A percentile compares a stretch with the other conserved stretches of the same genome.
Evolutionary conservation across 1,140 invertebrate genomes (phyloP).

Genomic region (Odontomachus brunneus): DNA sequence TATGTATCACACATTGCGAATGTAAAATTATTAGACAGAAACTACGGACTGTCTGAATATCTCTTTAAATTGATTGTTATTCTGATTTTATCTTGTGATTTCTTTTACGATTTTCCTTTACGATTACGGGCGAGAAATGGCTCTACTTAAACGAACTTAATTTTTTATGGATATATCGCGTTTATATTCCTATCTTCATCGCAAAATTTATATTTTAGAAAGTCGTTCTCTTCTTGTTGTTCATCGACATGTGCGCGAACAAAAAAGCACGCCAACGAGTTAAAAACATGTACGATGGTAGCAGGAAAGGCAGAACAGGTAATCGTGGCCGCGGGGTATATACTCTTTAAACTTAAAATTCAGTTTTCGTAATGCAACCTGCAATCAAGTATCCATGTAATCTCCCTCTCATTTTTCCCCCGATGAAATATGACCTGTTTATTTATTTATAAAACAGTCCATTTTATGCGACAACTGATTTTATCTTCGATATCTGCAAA

Average conservation of each 20-base stretch:
- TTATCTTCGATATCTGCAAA: neutral
- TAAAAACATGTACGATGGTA: conserved; percentile 56
- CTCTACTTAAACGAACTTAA: conserved; percentile 19
- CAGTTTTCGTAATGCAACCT: conserved; percentile 53
- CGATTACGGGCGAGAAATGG: neutral
- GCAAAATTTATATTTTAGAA: conserved; percentile 36
- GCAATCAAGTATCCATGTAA: conserved; percentile 56
- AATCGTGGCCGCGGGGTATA: conserved; percentile 48
- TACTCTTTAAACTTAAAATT: conserved; percentile 61
- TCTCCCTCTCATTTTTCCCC: conserved; percentile 18
- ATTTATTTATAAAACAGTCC: conserved; percentile 25
- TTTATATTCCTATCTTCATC: conserved; percentile 25
- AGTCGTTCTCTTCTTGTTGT: conserved; percentile 52
- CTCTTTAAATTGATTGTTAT: neutral
- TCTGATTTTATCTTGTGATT: neutral
- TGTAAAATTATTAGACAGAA: neutral
- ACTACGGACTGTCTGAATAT: neutral
- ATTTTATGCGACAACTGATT: conserved; percentile 11
- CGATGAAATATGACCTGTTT: conserved; percentile 26
- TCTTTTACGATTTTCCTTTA: neutral
- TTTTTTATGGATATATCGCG: conserved; percentile 11
- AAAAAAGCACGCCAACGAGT: conserved; percentile 53
- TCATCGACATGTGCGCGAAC: conserved; percentile 50
- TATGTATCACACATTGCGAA: neutral
- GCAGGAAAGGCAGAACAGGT: conserved; percentile 51